These are phyloP conservation scores for Dermolepida albohirtum DNA, from an alignment of 2,888 invertebrate species.

Conservation along the genomic window DNA sequence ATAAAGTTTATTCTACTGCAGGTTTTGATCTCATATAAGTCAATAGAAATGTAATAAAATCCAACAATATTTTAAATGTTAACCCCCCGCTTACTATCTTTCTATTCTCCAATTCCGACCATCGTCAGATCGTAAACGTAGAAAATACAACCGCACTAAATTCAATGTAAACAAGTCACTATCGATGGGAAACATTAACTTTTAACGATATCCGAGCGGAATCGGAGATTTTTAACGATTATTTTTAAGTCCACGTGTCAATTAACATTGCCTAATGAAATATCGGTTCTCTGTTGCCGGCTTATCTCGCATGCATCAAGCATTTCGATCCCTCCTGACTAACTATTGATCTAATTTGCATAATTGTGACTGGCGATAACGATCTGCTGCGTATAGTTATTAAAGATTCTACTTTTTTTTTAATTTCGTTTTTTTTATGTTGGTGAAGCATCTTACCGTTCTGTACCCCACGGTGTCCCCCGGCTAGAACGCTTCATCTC, in stretches of 20 bases:
- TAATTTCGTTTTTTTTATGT: conserved; percentile 11
- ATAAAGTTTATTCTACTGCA: background rate
- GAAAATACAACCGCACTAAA: conserved; percentile 33
- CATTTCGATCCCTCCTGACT: conserved; percentile 48
- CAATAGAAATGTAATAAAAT: conserved; percentile 2
- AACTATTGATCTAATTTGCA: conserved; percentile 51
- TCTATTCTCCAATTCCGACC: background rate
- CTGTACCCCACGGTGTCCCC: background rate
- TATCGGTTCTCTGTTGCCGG: conserved; percentile 45
- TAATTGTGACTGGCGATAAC: conserved; percentile 49
- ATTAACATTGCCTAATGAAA: conserved; percentile 51
- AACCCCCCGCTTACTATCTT: background rate
- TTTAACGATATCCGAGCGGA: conserved; percentile 49
- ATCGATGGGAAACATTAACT: conserved; percentile 47
- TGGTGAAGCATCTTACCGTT: background rate
- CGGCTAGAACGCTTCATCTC: conserved; percentile 1
- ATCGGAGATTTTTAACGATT: conserved; percentile 50
- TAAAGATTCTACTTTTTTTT: conserved; percentile 34
- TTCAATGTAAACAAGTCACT: conserved; percentile 44
- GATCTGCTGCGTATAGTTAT: conserved; percentile 43
- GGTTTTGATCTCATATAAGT: background rate
- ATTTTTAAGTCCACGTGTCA: conserved; percentile 51
- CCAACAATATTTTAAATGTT: no score
- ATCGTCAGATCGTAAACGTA: conserved; percentile 18
- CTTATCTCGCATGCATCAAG: conserved; percentile 50